Base-by-base conservation (phyloP, 2,113 vertebrate species). In the Erythrocercus mccallii region DNA sequence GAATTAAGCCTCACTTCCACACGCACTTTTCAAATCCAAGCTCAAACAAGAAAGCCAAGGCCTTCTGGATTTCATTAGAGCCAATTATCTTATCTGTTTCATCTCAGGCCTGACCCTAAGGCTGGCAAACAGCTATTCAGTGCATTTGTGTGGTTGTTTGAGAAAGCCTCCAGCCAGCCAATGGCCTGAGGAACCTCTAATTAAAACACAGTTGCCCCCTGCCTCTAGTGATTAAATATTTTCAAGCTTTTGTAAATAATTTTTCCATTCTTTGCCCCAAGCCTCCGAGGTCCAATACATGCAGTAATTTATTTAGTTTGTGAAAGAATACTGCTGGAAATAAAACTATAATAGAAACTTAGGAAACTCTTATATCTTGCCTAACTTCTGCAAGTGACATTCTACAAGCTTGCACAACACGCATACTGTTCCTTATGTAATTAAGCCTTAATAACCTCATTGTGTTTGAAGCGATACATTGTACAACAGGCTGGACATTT, bases 51-150 rank as follows among this genome's bases (percentile, higher is more conserved):
- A 98, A 98, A 98, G 96, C 97, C 98, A 98, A 97, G 95, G 97
- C 98, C 98, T 99, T 99, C 99, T 99, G 99, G 99, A 98, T 99
- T 99, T 99, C 99, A 99, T 99, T 99, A 99, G 96, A 99, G 98
- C 99, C 99, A 99, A 99, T 99, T 99, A 99, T 99, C 99, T 99
- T 99, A 99, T 99, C 99, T 99, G 99, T 99, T 99, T 99, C 98
- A 99, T 99, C 99, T 99, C 98, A 98, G 97, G 97, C 98, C 98
- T 99, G 99, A 99, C 99, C 99, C 98, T 98, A 98, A 98, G 99
- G 98, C 98, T 99, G 98, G 99, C 98, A 99, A 98, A 98, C 98
- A 97, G 98, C 98, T 98, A 98, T 98, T 98, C 96, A 96, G 98
- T 96, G 96, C 97, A 96, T 98, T 98, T 98, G 98, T 98, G 98